phyloP scores from a whole-genome alignment of 1,140 invertebrate species.

The Riptortus pedestris region DNA sequence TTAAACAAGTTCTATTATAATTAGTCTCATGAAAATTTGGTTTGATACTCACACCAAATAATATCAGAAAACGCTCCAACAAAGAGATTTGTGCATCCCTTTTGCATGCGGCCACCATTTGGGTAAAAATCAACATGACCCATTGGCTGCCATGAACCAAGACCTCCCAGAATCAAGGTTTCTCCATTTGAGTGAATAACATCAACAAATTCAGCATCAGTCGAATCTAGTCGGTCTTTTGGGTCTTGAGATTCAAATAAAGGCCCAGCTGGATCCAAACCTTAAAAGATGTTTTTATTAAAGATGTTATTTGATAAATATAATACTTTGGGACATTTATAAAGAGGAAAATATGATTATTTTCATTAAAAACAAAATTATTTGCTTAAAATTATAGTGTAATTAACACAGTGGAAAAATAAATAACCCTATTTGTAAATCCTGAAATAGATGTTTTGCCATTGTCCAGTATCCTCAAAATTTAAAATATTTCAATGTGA shows the following conservation, averaged over 20 bases:
- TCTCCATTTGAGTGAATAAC: slow-evolving; percentile 91
- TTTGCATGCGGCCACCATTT: slow-evolving; percentile 81
- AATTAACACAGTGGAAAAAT: no score
- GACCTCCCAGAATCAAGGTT: slow-evolving; percentile 57
- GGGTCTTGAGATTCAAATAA: slow-evolving; percentile 79
- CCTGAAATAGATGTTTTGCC: no score
- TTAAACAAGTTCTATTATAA: no score
- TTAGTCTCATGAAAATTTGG: no score
- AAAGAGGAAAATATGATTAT: no score
- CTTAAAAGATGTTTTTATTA: slow-evolving; percentile 41
- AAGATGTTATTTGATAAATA: no score
- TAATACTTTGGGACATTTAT: not conserved
- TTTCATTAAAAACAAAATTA: no score
- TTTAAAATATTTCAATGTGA: no score
- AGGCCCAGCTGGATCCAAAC: slow-evolving; percentile 81
- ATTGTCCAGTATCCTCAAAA: no score
- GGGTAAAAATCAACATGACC: slow-evolving; percentile 88
- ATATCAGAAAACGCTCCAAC: slow-evolving; percentile 83
- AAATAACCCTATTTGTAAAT: no score
- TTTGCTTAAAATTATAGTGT: no score
- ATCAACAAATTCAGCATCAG: slow-evolving; percentile 84
- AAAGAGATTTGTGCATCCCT: slow-evolving; percentile 71
- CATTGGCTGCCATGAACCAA: slow-evolving; percentile 75
- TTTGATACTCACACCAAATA: slow-evolving; percentile 72
- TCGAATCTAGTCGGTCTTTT: slow-evolving; percentile 64